These are phyloP conservation scores for Epinephelus lanceolatus DNA, from an alignment of 2,113 vertebrate genomes.

Conservation along the genomic window DNA sequence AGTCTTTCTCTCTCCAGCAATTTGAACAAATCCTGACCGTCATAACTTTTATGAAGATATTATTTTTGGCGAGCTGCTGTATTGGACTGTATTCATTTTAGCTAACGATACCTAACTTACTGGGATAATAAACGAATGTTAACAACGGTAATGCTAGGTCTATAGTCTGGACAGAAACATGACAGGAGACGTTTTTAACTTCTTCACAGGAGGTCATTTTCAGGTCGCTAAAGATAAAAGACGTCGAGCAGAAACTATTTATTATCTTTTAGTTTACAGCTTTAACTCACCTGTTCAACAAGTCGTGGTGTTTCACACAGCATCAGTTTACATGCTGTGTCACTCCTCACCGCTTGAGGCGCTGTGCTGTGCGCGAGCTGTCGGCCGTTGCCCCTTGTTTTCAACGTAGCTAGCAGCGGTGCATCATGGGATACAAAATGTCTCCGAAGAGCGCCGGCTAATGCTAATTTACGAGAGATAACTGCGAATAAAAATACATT, in stretches of 20 bases:
- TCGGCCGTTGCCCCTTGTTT: constrained; percentile 14
- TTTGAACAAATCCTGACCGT: neutral
- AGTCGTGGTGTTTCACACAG: neutral
- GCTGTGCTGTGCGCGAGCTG: neutral
- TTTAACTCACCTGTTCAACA: neutral
- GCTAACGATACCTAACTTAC: neutral
- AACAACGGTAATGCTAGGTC: neutral
- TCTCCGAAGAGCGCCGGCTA: constrained; percentile 30
- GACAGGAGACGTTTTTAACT: neutral
- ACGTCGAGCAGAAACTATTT: neutral
- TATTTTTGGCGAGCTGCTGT: too few relatives aligned
- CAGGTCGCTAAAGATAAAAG: neutral
- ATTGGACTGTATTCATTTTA: neutral
- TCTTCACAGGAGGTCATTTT: neutral
- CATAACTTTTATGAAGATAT: neutral
- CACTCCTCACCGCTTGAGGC: neutral
- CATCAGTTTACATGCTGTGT: neutral
- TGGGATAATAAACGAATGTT: neutral
- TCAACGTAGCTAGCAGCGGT: constrained; percentile 27
- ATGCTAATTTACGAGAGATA: constrained; percentile 20
- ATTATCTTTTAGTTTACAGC: neutral
- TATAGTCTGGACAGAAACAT: neutral
- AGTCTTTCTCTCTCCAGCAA: neutral
- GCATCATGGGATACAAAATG: constrained; percentile 82
- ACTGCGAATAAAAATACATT: constrained; percentile 1